Percentiles rank a stretch among this genome's conserved stretches.
Evolutionary conservation across 2,888 invertebrate species (phyloP).

Genomic region (Liodrosophila aerea): DNA sequence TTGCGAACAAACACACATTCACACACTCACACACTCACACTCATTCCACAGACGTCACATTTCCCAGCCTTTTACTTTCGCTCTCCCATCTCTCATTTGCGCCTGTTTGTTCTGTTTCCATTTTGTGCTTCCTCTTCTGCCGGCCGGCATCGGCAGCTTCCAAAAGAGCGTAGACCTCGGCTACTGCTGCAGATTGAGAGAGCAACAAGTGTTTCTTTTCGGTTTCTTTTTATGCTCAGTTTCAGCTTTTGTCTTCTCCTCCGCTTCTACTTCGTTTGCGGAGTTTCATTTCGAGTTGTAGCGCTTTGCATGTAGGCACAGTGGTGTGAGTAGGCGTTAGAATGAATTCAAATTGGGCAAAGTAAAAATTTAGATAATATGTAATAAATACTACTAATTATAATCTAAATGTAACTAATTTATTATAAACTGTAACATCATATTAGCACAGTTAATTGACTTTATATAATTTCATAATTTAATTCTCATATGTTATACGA

Average conservation of each 20-base stretch:
- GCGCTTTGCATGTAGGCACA: conserved; percentile 21
- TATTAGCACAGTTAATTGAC: too few species aligned
- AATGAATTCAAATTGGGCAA: not conserved
- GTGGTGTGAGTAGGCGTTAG: conserved; percentile 11
- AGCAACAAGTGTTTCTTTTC: conserved; percentile 48
- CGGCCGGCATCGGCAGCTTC: conserved; percentile 60
- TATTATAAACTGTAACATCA: too few species aligned
- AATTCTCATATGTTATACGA: too few species aligned
- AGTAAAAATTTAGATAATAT: too few species aligned
- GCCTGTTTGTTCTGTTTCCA: conserved; percentile 34
- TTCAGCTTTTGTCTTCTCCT: conserved; percentile 2
- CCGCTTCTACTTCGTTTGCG: conserved; percentile 5
- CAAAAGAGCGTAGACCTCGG: conserved; percentile 29
- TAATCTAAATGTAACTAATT: too few species aligned
- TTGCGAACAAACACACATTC: conserved; percentile 5
- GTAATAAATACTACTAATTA: too few species aligned
- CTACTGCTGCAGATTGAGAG: conserved; percentile 21
- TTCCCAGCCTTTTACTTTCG: conserved; percentile 45
- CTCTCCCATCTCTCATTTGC: conserved; percentile 12
- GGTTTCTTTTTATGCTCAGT: conserved; percentile 34
- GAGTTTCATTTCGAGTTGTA: conserved; percentile 24
- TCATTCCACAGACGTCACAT: not conserved
- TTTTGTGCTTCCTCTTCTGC: conserved; percentile 50
- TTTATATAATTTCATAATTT: too few species aligned
- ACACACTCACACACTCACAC: not conserved